Percentiles rank a stretch among this genome's conserved stretches.
phyloP scores from a whole-genome alignment of 2,797 vertebrate species.

The Telmatherina bonti region DNA sequence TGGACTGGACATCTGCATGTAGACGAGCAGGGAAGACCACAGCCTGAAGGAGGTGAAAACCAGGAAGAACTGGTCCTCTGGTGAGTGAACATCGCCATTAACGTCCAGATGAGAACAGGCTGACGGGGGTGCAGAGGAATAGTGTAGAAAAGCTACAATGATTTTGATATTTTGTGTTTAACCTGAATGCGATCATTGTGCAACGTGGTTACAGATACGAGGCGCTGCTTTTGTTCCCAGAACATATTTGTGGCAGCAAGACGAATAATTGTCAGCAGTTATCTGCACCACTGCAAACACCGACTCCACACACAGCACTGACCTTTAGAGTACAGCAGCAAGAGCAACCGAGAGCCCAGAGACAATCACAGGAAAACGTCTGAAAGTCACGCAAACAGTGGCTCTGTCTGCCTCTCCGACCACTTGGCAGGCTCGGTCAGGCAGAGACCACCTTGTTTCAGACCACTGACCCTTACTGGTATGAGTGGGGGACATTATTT shows the following conservation, averaged over 20 bases:
- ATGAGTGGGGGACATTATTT: not conserved
- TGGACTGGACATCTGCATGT: too few relatives aligned
- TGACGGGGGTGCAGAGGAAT: too few relatives aligned
- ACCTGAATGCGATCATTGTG: too few relatives aligned
- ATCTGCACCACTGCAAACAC: not conserved
- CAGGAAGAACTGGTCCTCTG: too few relatives aligned
- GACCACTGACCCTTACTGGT: not conserved
- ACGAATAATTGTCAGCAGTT: not conserved
- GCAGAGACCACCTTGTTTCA: not conserved
- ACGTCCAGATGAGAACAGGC: too few relatives aligned
- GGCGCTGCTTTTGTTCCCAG: too few relatives aligned
- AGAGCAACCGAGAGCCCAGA: not conserved
- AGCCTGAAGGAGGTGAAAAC: too few relatives aligned
- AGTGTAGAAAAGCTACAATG: too few relatives aligned
- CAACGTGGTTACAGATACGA: too few relatives aligned
- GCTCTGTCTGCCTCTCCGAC: slow-evolving; percentile 3
- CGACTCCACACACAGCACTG: not conserved
- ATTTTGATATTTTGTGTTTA: too few relatives aligned
- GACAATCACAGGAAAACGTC: slow-evolving; percentile 21
- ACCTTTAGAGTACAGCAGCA: slow-evolving; percentile 29
- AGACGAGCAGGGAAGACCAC: too few relatives aligned
- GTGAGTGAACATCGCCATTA: too few relatives aligned
- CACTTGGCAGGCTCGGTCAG: slow-evolving; percentile 25
- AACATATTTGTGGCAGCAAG: not conserved
- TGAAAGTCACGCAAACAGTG: slow-evolving; percentile 19